Base-by-base conservation (phyloP, 1,140 invertebrate species). In the Lutraria rhynchaena region DNA sequence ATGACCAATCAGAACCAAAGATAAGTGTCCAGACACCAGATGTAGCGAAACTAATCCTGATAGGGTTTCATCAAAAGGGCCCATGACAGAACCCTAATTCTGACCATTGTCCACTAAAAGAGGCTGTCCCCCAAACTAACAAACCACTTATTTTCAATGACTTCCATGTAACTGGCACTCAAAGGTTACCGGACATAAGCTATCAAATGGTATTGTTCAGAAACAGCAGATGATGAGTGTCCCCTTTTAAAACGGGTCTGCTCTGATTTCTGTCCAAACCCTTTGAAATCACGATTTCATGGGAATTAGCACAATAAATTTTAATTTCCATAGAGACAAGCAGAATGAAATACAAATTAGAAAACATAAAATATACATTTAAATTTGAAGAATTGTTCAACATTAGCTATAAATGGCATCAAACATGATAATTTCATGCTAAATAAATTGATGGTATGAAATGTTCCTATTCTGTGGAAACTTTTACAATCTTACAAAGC, bases 291-390 rank as follows among this genome's bases (percentile, higher is more conserved):
- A 53, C 24, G 37, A 77, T 77, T 67, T 65, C 75, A 65, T 51
- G 51, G 44, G 60, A 77, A 77, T 77, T 77, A 67, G 60, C 61
- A 67, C 46, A 77, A 77, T 77, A 65, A 77, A 77, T 60, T 77
- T 67, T 17, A 77, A 51, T 44, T 51, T 24, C 19, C 35, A n/a
- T 55, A 53, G 41, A 53, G 46, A 67, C 63, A 77, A 53, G 29
- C 55, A 19, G 49, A 67, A 67, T 37, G 33, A 55, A 77, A 22
- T 67, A 65, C 63, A 77, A 77, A 55, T 49, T 53, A 67, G 33
- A 67, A 77, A 77, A 67, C 75, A 77, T 77, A 77, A 77, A 77
- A 77, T 77, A 77, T 77, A 77, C 75, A 77, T 55, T 67, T 31
- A 67, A 37, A 77, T 37, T 37, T 31, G 24, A 46, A 55, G 33